Evolutionary conservation across 2,113 vertebrate species (phyloP).

Genomic region (Anarhynchus alexandrinus): DNA sequence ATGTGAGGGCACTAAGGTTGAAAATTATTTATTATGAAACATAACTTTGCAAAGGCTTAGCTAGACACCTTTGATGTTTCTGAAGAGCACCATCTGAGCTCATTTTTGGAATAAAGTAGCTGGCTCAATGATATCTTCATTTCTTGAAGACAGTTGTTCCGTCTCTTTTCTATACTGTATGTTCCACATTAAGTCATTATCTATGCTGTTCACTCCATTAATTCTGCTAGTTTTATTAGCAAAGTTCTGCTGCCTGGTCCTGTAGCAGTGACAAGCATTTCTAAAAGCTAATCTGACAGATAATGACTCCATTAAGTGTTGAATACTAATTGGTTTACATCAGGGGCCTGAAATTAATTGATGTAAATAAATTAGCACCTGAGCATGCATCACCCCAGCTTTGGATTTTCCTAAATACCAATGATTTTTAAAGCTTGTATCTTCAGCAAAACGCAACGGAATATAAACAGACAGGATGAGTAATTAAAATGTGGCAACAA

Average conservation of each 20-base stretch:
- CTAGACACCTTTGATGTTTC: neutral
- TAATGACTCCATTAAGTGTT: slow-evolving; percentile 95
- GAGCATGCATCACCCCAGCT: slow-evolving; percentile 80
- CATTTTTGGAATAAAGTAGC: slow-evolving; percentile 73
- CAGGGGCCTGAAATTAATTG: slow-evolving; percentile 92
- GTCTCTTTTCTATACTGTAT: slow-evolving; percentile 84
- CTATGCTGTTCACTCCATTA: slow-evolving; percentile 93
- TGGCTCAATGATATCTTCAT: slow-evolving; percentile 86
- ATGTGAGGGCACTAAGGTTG: neutral
- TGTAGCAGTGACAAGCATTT: slow-evolving; percentile 87
- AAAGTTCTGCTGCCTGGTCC: slow-evolving; percentile 80
- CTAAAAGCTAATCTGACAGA: slow-evolving; percentile 94
- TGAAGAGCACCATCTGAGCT: slow-evolving; percentile 28
- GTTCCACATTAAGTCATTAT: slow-evolving; percentile 98
- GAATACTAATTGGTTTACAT: slow-evolving; percentile 96
- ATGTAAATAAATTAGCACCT: slow-evolving; percentile 98
- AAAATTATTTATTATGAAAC: neutral
- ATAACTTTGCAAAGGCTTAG: neutral
- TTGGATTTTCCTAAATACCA: slow-evolving; percentile 74
- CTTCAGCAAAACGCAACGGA: slow-evolving; percentile 57
- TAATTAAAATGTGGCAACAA: slow-evolving; percentile 72
- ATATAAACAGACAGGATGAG: slow-evolving; percentile 65
- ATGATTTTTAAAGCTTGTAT: slow-evolving; percentile 67
- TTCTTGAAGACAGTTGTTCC: slow-evolving; percentile 82
- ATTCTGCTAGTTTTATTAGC: slow-evolving; percentile 94